These are phyloP conservation scores for Alloplasta piceator DNA, from an alignment of 2,888 invertebrate genomes.

Conservation along the genomic window DNA sequence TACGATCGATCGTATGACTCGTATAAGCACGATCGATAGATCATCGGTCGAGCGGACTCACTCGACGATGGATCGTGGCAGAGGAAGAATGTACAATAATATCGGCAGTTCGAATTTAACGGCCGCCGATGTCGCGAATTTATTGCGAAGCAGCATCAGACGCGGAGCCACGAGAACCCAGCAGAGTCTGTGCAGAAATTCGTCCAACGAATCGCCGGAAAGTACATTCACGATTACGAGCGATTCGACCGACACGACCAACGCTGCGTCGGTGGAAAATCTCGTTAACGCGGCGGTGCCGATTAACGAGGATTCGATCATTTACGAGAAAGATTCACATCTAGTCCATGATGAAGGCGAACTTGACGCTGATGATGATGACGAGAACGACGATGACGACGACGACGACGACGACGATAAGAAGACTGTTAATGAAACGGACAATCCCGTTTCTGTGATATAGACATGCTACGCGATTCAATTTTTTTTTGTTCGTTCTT, in stretches of 20 bases:
- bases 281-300: conserved; percentile 81
- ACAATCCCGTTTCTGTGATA: conserved; percentile 82
- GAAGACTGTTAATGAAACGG: conserved; percentile 81
- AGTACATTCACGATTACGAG: not conserved
- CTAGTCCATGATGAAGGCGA: conserved; percentile 74
- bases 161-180: conserved; percentile 82
- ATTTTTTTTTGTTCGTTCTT: conserved; percentile 45
- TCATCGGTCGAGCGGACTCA: conserved; percentile 72
- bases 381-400: too few relatives aligned
- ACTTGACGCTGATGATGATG: conserved; percentile 60
- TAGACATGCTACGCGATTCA: conserved; percentile 73
- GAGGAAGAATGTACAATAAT: conserved; percentile 63
- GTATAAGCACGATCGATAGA: conserved; percentile 73
- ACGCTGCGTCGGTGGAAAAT: conserved; percentile 79
- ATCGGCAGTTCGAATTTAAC: conserved; percentile 83
- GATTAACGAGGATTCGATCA: conserved; percentile 79
- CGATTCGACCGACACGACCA: conserved; percentile 57
- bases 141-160: conserved; percentile 85
- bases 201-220: conserved; percentile 36
- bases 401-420: conserved; percentile 72
- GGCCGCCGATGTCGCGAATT: conserved; percentile 86
- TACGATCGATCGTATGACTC: conserved; percentile 76
- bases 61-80: conserved; percentile 75
- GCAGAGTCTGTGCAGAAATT: conserved; percentile 76
- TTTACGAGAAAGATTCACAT: conserved; percentile 76